Evolutionary conservation across 1,140 invertebrate species (phyloP), one percentile per base, ranked within the genome.

Genomic region (Adelges cooleyi): DNA sequence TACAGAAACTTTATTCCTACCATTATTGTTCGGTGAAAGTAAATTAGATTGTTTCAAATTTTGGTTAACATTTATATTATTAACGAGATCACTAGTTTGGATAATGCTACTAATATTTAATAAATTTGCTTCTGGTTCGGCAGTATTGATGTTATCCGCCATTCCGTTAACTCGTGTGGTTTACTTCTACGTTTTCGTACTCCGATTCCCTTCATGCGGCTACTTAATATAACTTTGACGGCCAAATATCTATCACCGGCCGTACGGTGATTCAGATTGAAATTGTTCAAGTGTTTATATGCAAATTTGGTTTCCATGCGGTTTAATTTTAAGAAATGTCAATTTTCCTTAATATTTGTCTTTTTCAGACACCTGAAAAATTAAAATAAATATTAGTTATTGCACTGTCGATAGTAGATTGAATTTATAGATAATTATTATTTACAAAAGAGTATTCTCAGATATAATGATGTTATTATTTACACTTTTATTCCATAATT

Each of bases 281-380:
- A 29, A 48, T 46, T 33, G 9, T 18, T 48, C 25, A 20, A 22
- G n/a, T 17, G 42, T 62, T 46, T 48, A 15, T 20, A 62, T 33
- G 25, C 42, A 10, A 62, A 62, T 17, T 36, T 62, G 56, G 56
- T 62, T 62, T 62, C 56, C 56, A 62, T 62, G 56, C 56, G 56
- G 56, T 62, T 62, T 48, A 62, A 62, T 62, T 62, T 62, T 46
- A 29, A 5, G 13, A 48, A 62, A 62, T 62, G 13, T 33, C 42
- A 33, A 62, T 6, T 23, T 9, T 62, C 46, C 40, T 13, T 20
- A 46, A n/a, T 27, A 46, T 18, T 15, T 8, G 42, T 62, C 42
- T 48, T 62, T n/a, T 33, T 25, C 4, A 20, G 25, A 48, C 56
- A 20, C 56, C 42, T 62, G 17, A 0, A 48, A 10, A n/a, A n/a